Percentiles rank a stretch among this genome's conserved stretches.
Conservation (phyloP, 2,113 vertebrate genomes). For the Callipepla californica region DNA sequence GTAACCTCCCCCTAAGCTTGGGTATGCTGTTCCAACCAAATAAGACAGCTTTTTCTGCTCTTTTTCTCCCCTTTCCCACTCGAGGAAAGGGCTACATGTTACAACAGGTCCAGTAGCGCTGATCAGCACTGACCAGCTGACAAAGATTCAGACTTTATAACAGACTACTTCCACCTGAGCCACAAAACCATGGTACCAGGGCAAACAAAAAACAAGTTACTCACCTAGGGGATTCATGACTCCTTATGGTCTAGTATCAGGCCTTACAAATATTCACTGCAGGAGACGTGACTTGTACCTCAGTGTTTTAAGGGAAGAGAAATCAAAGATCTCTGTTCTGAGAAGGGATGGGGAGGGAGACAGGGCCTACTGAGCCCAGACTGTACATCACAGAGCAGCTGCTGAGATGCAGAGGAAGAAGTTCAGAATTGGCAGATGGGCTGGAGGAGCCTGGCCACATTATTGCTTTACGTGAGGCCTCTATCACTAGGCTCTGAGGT, state of each 20-base stretch:
- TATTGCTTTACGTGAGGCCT: not conserved
- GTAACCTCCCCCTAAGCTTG: not conserved
- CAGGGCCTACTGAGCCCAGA: not conserved
- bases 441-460: not conserved
- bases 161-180: not conserved
- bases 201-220: not conserved
- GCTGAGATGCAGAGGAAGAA: rapidly evolving
- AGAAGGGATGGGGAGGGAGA: not conserved
- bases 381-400: not conserved
- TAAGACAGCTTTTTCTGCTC: not conserved
- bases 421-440: not conserved
- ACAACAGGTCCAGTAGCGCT: not conserved
- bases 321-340: not conserved
- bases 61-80: not conserved
- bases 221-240: not conserved
- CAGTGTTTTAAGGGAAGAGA: not conserved
- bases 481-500: not conserved
- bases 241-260: not conserved
- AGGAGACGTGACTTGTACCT: not conserved
- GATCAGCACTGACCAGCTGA: rapidly evolving
- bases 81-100: not conserved
- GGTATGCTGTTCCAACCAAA: not conserved
- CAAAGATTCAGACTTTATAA: not conserved
- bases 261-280: not conserved
- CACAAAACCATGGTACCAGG: not conserved